Evolutionary conservation across 2,797 vertebrate genomes (phyloP), one percentile per base, ranked within the genome.

Genomic region (Neosalanx taihuensis): DNA sequence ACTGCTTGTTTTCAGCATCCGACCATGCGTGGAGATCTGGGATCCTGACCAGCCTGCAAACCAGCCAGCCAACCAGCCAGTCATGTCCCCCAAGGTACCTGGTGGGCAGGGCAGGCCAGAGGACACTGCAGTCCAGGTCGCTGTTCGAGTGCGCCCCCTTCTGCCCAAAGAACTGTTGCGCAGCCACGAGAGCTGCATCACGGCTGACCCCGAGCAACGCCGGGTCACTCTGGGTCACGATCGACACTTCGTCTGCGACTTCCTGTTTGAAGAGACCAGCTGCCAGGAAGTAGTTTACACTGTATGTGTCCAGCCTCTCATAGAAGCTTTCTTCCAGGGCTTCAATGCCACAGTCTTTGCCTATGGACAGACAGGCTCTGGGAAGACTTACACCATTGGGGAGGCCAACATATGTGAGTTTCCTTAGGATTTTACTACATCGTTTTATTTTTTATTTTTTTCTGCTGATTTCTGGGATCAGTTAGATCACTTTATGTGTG

Each of bases 331-430:
- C 86, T 96, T 99, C 83, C 94, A 95, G 85, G 97, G 97, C 4
- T 97, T 96, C 90, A 99, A 98, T 30, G 94, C 94, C 65, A 98
- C 97, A 0, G 93, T 98, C 20, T 97, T 99, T 85, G 96, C 97
- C 62, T 99, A 99, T 17, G 97, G 97, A 0, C 97, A 98, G 91
- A 98, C 96, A 0, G 96, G 97, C 77, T 98, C 97, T 0, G 97
- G 97, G 66, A 99, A 99, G 90, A 99, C 97, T 0, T 96, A 98
- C 85, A 98, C 97, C 60, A 94, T 99, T 77, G 97, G 97, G 65
- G 96, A 96, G 88, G 94, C 95, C 73, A 96, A 96, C 84, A 94
- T 97, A 75, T 95, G 97, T 98, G 87, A 96, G 96, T 94, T 62
- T 0, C 46, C 41, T 0, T 1, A 20, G 35, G 5, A 41, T 49